A percentile compares a stretch with the other conserved stretches of the same genome.
phyloP scores from a whole-genome alignment of 1,140 invertebrate species.

The Magallana gigas region DNA sequence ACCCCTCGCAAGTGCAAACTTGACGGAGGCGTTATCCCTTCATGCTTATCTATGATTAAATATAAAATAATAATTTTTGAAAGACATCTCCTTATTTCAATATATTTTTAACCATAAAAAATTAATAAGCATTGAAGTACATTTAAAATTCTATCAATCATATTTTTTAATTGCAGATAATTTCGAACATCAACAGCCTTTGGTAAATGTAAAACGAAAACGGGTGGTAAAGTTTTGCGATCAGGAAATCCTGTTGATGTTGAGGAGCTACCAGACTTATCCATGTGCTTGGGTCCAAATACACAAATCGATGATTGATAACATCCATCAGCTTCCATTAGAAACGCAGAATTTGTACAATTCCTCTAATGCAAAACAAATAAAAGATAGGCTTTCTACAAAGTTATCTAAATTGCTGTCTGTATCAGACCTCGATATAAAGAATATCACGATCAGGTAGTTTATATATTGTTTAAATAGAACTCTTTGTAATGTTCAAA shows the following conservation, averaged over 20 bases:
- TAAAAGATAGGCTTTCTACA: neutral
- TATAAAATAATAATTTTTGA: no score
- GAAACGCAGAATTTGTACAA: neutral
- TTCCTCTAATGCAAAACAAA: neutral
- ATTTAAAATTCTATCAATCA: no score
- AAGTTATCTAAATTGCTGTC: neutral
- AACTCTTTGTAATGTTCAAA: neutral
- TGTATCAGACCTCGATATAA: neutral
- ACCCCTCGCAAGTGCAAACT: no score
- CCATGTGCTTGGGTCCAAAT: neutral
- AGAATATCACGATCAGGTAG: neutral
- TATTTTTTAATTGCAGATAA: no score
- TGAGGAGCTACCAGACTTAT: neutral
- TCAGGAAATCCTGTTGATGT: neutral
- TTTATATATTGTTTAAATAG: neutral
- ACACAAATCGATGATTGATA: neutral
- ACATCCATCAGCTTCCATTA: neutral
- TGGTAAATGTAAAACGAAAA: no score
- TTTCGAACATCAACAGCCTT: no score
- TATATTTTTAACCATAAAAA: no score
- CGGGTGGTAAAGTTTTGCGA: neutral
- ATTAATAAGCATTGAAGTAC: no score
- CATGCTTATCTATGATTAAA: no score
- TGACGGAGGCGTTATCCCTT: no score
- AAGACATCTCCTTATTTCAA: no score